Conservation (phyloP, 1,140 invertebrate species). For the Anastrepha obliqua region DNA sequence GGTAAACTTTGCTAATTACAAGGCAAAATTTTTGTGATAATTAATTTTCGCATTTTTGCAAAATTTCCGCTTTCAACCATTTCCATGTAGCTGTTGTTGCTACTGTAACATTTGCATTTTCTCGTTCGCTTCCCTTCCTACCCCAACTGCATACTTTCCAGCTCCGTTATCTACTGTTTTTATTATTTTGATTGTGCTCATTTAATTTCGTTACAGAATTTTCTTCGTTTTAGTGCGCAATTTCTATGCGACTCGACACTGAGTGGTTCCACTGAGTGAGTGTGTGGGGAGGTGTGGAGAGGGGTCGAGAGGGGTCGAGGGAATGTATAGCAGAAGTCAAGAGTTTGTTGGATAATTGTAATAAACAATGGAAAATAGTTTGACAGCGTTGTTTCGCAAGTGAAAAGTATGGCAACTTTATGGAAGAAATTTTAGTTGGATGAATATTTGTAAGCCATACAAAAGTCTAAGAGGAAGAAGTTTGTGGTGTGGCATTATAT, state of each 20-base stretch:
- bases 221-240: neutral
- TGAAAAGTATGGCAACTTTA: slow-evolving; percentile 1
- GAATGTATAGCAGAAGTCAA: neutral
- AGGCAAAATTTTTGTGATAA: slow-evolving; percentile 53
- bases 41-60: slow-evolving; percentile 50
- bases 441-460: neutral
- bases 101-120: slow-evolving; percentile 27
- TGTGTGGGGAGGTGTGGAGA: neutral
- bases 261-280: neutral
- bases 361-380: slow-evolving; percentile 43
- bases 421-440: neutral
- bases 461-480: neutral
- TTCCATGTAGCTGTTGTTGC: neutral
- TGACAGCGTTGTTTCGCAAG: neutral
- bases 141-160: neutral
- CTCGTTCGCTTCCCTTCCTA: neutral
- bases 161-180: neutral
- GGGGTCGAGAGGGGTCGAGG: neutral
- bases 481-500: neutral
- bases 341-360: slow-evolving; percentile 9
- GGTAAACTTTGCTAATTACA: slow-evolving; percentile 55
- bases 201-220: slow-evolving; percentile 30
- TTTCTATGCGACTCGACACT: neutral
- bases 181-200: slow-evolving; percentile 36
- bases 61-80: neutral